Evolutionary conservation across 2,797 vertebrate species (phyloP).

Genomic region (Sylvilagus floridanus): DNA sequence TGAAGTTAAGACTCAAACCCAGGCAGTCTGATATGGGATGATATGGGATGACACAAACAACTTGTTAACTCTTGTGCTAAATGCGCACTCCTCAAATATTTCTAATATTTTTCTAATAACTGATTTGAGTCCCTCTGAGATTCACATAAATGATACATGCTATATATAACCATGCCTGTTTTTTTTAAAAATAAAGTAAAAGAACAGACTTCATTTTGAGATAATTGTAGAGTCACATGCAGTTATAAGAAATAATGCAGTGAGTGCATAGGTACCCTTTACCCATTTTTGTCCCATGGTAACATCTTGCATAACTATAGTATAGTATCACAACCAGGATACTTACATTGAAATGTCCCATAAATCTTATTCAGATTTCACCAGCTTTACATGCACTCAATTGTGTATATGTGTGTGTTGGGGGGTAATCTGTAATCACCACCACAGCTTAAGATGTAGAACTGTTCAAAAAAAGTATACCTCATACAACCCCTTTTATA

Average conservation of each 20-base stretch:
- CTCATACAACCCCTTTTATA: background rate
- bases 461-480: background rate
- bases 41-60: too few species aligned
- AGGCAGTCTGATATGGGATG: too few species aligned
- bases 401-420: background rate
- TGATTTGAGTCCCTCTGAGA: background rate
- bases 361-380: background rate
- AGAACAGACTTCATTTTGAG: background rate
- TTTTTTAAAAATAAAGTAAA: background rate
- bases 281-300: background rate
- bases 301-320: background rate
- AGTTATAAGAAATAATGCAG: background rate
- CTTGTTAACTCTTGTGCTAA: too few species aligned
- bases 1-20: too few species aligned
- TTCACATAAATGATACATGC: background rate
- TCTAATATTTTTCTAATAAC: background rate
- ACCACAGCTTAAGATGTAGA: background rate
- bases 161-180: background rate
- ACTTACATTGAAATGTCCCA: background rate
- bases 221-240: background rate
- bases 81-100: too few species aligned
- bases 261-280: background rate
- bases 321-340: background rate
- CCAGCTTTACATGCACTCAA: background rate
- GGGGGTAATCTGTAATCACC: background rate